These are phyloP conservation scores for Congeria kusceri DNA, from an alignment of 2,888 invertebrate species.

Conservation along the genomic window DNA sequence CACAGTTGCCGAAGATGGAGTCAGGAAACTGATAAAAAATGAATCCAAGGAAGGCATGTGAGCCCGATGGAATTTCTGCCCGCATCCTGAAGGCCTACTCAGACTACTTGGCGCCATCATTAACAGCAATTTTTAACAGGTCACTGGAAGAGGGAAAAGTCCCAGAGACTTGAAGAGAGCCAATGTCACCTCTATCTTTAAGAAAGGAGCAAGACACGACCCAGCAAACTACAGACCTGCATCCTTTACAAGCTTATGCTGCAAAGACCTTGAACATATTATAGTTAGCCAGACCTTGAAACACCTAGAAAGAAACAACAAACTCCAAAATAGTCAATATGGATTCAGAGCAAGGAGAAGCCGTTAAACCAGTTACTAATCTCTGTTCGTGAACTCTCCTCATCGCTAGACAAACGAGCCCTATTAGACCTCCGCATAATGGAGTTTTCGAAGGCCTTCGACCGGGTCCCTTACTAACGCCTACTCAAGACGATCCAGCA, in stretches of 20 bases:
- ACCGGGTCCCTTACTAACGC: slow-evolving; percentile 22
- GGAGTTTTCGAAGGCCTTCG: slow-evolving; percentile 38
- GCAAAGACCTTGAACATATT: slow-evolving; percentile 26
- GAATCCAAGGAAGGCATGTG: slow-evolving; percentile 25
- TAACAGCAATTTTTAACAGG: slow-evolving; percentile 15
- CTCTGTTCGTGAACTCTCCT: slow-evolving; percentile 20
- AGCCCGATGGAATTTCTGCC: slow-evolving; percentile 26
- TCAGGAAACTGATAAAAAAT: slow-evolving; percentile 22
- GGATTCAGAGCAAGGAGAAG: slow-evolving; percentile 17
- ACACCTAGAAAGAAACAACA: neutral
- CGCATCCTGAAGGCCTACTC: slow-evolving; percentile 24
- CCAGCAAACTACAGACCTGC: slow-evolving; percentile 31
- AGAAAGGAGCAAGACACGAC: slow-evolving; percentile 32
- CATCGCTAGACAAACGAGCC: slow-evolving; percentile 23
- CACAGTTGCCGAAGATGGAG: slow-evolving; percentile 24
- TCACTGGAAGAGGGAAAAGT: slow-evolving; percentile 23
- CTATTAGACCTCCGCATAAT: slow-evolving; percentile 34
- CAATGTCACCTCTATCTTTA: slow-evolving; percentile 30
- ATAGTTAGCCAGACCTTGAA: slow-evolving; percentile 16
- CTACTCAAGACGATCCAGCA: too few species aligned
- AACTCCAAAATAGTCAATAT: slow-evolving; percentile 3
- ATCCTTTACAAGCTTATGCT: slow-evolving; percentile 26
- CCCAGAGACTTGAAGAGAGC: slow-evolving; percentile 34
- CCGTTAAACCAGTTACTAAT: slow-evolving; percentile 31
- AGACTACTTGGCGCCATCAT: slow-evolving; percentile 17